Conservation (phyloP, 1,140 invertebrate species). For the Ladona fulva region DNA sequence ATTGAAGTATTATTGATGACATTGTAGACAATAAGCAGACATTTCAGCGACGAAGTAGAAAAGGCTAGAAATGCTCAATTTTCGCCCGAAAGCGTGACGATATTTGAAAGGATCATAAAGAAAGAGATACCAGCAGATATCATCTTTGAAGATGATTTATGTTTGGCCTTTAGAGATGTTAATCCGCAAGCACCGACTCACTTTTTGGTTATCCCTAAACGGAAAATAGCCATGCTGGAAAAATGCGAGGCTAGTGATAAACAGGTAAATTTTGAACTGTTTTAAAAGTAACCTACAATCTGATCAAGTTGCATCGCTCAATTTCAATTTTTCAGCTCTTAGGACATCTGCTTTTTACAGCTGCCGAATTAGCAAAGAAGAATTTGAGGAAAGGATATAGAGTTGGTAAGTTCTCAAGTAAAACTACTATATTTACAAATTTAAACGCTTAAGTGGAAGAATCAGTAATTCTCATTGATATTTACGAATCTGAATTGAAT, state of each 20-base stretch:
- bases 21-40: not conserved
- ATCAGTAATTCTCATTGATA: too few relatives aligned
- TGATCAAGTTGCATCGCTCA: not conserved
- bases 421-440: too few relatives aligned
- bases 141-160: slow-evolving; percentile 68
- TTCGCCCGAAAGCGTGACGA: slow-evolving; percentile 41
- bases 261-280: slow-evolving; percentile 24
- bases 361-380: slow-evolving; percentile 66
- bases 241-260: slow-evolving; percentile 40
- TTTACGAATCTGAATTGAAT: too few relatives aligned
- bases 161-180: slow-evolving; percentile 70
- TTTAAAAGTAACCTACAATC: not conserved
- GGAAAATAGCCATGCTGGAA: slow-evolving; percentile 49
- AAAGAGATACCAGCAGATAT: slow-evolving; percentile 70
- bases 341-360: slow-evolving; percentile 70
- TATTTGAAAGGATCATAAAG: slow-evolving; percentile 72
- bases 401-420: slow-evolving; percentile 35
- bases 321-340: slow-evolving; percentile 33
- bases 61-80: slow-evolving; percentile 37
- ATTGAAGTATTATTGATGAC: too few relatives aligned
- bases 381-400: slow-evolving; percentile 43
- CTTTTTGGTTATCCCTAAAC: slow-evolving; percentile 76
- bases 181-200: slow-evolving; percentile 70
- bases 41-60: slow-evolving; percentile 34
- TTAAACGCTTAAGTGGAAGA: too few relatives aligned